phyloP scores from a whole-genome alignment of 1,140 invertebrate genomes.

The Oryzaephilus surinamensis region DNA sequence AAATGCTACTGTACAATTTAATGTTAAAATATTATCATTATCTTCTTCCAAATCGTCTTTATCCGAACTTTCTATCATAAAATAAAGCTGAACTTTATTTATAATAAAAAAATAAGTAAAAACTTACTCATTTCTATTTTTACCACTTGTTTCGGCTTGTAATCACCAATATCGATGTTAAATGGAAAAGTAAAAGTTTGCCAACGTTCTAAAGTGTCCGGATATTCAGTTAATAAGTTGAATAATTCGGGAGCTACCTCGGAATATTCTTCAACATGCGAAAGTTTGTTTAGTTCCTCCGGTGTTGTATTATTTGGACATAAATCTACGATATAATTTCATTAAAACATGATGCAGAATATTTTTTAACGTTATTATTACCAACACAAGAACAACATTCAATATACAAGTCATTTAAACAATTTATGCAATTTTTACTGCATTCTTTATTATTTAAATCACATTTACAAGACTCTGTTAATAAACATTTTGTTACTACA shows the following conservation, averaged over 20 bases:
- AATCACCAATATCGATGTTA: conserved; percentile 44
- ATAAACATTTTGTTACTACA: conserved; percentile 90
- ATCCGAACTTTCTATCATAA: conserved; percentile 50
- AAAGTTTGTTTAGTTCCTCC: conserved; percentile 61
- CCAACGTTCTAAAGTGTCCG: conserved; percentile 68
- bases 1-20: conserved; percentile 90
- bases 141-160: conserved; percentile 47
- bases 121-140: conserved; percentile 59
- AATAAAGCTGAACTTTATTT: neutral
- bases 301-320: conserved; percentile 74
- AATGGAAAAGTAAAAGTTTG: conserved; percentile 66
- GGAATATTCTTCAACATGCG: conserved; percentile 74
- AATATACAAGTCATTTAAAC: conserved; percentile 76
- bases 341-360: conserved; percentile 1
- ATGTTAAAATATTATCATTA: conserved; percentile 49
- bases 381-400: conserved; percentile 95
- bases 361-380: conserved; percentile 41
- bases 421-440: conserved; percentile 85
- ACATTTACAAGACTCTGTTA: conserved; percentile 92
- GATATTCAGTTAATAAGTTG: conserved; percentile 64
- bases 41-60: conserved; percentile 47
- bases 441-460: conserved; percentile 82
- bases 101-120: too few relatives aligned
- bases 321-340: conserved; percentile 51
- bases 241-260: conserved; percentile 75